phyloP scores from a whole-genome alignment of 2,888 invertebrate genomes.

The Thymelicus sylvestris region DNA sequence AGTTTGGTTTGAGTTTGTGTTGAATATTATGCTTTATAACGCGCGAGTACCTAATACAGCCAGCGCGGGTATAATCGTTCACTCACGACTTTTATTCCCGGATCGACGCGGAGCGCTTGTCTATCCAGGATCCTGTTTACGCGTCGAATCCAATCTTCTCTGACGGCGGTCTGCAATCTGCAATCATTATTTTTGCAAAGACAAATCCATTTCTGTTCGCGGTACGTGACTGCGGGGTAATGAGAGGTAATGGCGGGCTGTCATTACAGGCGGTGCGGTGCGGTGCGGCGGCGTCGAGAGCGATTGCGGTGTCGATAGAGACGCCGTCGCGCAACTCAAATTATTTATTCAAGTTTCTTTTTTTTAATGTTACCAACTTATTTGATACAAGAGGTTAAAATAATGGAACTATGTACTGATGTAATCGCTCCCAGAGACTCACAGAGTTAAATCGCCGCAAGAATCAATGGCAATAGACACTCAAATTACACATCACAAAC shows the following conservation, averaged over 20 bases:
- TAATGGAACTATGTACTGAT: background rate
- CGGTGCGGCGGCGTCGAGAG: constrained; percentile 46
- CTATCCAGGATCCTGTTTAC: constrained; percentile 69
- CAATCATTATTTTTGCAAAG: constrained; percentile 83
- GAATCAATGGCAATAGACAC: no score
- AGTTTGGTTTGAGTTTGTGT: no score
- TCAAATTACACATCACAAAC: no score
- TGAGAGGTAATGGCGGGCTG: constrained; percentile 79
- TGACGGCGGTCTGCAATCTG: constrained; percentile 80
- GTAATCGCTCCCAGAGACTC: background rate
- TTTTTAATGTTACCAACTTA: background rate
- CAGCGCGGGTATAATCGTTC: background rate
- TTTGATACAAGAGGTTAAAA: background rate
- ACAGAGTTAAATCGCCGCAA: no score
- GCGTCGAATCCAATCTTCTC: constrained; percentile 80
- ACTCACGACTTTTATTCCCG: constrained; percentile 1
- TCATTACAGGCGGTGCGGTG: constrained; percentile 64
- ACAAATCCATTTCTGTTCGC: constrained; percentile 82
- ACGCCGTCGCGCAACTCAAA: constrained; percentile 31
- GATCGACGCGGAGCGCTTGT: constrained; percentile 17
- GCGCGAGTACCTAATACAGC: background rate
- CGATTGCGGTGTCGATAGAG: constrained; percentile 50
- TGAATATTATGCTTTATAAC: no score
- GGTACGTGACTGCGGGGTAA: constrained; percentile 81
- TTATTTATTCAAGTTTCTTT: constrained; percentile 24